These are phyloP conservation scores for Microcaecilia unicolor DNA, from an alignment of 2,797 vertebrate species.

Conservation along the genomic window DNA sequence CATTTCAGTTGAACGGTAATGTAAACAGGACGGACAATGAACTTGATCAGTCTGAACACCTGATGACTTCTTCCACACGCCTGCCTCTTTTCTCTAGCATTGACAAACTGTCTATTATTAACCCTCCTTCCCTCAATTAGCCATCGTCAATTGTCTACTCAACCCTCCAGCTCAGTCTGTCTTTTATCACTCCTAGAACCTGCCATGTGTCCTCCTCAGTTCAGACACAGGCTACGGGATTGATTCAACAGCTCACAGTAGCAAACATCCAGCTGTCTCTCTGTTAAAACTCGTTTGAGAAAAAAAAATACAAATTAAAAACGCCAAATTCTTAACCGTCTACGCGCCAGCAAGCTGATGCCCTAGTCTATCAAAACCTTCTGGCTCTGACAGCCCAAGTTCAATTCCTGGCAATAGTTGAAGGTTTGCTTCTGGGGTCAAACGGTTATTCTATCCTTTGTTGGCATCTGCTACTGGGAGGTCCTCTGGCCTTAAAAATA, in stretches of 20 bases:
- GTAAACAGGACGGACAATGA: slow-evolving; percentile 47
- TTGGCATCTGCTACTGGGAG: slow-evolving; percentile 37
- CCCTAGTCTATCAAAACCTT: slow-evolving; percentile 12
- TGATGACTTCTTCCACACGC: slow-evolving; percentile 37
- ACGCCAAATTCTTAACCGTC: too few relatives aligned
- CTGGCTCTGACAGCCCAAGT: slow-evolving; percentile 1
- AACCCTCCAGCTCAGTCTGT: slow-evolving; percentile 12
- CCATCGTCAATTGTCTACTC: slow-evolving; percentile 19
- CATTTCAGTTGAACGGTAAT: slow-evolving; percentile 19
- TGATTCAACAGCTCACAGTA: slow-evolving; percentile 16
- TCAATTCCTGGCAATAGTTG: slow-evolving; percentile 21
- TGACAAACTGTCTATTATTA: slow-evolving; percentile 24
- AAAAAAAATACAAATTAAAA: slow-evolving; percentile 10
- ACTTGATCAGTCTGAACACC: slow-evolving; percentile 47
- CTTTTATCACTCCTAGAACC: slow-evolving; percentile 21
- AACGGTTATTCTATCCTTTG: slow-evolving; percentile 21
- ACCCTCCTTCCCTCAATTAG: slow-evolving; percentile 37
- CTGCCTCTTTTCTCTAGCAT: slow-evolving; percentile 10
- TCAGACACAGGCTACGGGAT: slow-evolving; percentile 13
- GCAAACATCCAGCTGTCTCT: slow-evolving; percentile 24
- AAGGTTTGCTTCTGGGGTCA: slow-evolving; percentile 22
- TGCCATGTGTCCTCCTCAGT: slow-evolving; percentile 18
- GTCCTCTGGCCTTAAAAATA: slow-evolving; percentile 17
- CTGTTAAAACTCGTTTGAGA: slow-evolving; percentile 2
- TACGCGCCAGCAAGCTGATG: slow-evolving; percentile 14